Conservation (phyloP, 2,888 invertebrate species). For the Acanthococcus lagerstroemiae region DNA sequence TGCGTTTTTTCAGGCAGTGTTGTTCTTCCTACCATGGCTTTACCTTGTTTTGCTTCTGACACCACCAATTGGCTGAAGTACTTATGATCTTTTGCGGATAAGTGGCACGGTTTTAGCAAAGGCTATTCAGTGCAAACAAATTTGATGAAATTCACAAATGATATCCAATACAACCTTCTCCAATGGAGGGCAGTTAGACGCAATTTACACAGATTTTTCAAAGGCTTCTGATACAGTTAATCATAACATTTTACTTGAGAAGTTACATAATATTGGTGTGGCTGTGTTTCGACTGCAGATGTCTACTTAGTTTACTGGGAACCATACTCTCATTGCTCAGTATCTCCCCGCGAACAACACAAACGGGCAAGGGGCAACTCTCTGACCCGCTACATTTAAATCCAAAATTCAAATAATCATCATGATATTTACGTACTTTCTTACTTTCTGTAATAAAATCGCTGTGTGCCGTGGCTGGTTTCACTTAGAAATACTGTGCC, state of each 20-base stretch:
- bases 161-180: too few species aligned
- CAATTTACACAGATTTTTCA: too few species aligned
- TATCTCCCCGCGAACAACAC: not conserved
- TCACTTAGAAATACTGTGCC: too few species aligned
- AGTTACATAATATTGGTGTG: too few species aligned
- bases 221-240: too few species aligned
- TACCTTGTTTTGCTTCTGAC: constrained; percentile 3
- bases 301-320: constrained; percentile 2
- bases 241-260: too few species aligned
- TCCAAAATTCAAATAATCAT: not conserved
- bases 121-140: too few species aligned
- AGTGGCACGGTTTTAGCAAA: too few species aligned
- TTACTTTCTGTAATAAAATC: too few species aligned
- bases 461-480: too few species aligned
- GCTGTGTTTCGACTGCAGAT: constrained; percentile 15
- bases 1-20: constrained; percentile 18
- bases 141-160: too few species aligned
- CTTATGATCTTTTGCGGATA: constrained; percentile 7
- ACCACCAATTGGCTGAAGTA: constrained; percentile 10
- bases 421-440: not conserved
- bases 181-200: too few species aligned
- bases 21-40: constrained; percentile 5
- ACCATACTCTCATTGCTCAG: not conserved
- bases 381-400: not conserved
- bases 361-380: not conserved